Evolutionary conservation across 2,113 vertebrate genomes (phyloP), one percentile per base, ranked within the genome.

Genomic region (Malaclemys terrapin): DNA sequence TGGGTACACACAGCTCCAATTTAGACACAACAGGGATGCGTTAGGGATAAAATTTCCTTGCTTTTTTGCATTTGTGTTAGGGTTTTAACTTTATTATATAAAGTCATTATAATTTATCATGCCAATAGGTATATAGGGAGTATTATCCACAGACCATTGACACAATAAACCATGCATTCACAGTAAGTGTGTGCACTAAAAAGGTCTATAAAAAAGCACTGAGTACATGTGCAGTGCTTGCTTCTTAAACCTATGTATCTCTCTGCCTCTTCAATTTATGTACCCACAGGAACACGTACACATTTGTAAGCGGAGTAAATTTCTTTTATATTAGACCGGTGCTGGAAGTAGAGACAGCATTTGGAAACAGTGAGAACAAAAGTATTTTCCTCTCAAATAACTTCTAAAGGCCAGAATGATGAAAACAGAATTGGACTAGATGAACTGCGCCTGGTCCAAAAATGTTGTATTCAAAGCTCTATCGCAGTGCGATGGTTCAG

Each of bases 11-110:
- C 50, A 65, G 53, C 75, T 89, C 38, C 82, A 89, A 1, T 81
- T 14, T n/a, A 38, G 65, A 72, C 65, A 38, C n/a, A 38, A 22
- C 10, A 89, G 87, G 49, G 12, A 92, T 86, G 31, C 3, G 3
- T 65, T 11, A 87, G 10, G 72, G 42, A 69, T 81, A 54, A 93
- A 49, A 95, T 88, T 95, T 87, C 57, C 25, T 94, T 13, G 1
- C 8, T 92, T 94, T 91, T 91, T 56, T 96, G 47, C 47, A 42
- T 24, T 57, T 92, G 56, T 92, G 31, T 80, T 95, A 82, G 69
- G 27, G 65, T 96, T 97, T 97, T 96, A 95, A 95, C 88, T 96
- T 94, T 93, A 93, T 95, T 91, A 87, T 38, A 72, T 59, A 83
- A 75, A 92, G 80, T 90, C 95, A 96, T 94, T 94, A 93, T 69